Evolutionary conservation across 1,140 invertebrate genomes (phyloP), one percentile per base, ranked within the genome.

Genomic region (Meloidogyne floridensis): DNA sequence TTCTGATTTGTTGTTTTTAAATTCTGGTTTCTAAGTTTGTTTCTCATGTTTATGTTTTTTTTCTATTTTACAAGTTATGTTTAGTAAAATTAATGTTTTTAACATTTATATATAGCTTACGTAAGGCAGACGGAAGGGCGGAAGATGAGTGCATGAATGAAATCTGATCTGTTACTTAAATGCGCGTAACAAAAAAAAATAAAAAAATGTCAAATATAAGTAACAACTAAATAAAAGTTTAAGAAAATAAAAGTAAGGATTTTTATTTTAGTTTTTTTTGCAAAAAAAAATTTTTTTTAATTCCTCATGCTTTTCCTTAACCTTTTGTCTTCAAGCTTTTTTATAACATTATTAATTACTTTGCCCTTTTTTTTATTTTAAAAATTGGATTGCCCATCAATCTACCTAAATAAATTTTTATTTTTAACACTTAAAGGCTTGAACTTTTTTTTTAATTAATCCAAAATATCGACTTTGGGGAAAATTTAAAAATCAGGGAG

Each of bases 71-170:
- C 47, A 47, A 47, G 47, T 47, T 47, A 32, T 32, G 32, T 32
- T 32, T 32, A 32, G 32, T 32, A 32, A 32, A 32, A 32, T 47
- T 47, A 47, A 47, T 47, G 47, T 47, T 47, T 47, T 32, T 32
- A 32, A 32, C 7, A 47, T 47, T 47, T 47, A 6, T 47, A 65
- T 65, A 65, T 65, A n/a, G 15, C 59, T 65, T 65, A 65, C 59
- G n/a, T 65, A 65, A 65, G n/a, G 59, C 7, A n/a, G 59, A 65
- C n/a, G 59, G 59, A 65, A 65, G 59, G 6, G 59, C 59, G 10
- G 59, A 65, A 65, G 59, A 65, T 7, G 59, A 65, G 59, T 65
- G 59, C 59, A 65, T 65, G 59, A 65, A 65, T 65, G 59, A 65
- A 65, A 65, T 65, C 10, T 65, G 59, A 65, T 65, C 59, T n/a